Conservation (phyloP, 2,888 invertebrate species). For the Drosophila nr. fundita region DNA sequence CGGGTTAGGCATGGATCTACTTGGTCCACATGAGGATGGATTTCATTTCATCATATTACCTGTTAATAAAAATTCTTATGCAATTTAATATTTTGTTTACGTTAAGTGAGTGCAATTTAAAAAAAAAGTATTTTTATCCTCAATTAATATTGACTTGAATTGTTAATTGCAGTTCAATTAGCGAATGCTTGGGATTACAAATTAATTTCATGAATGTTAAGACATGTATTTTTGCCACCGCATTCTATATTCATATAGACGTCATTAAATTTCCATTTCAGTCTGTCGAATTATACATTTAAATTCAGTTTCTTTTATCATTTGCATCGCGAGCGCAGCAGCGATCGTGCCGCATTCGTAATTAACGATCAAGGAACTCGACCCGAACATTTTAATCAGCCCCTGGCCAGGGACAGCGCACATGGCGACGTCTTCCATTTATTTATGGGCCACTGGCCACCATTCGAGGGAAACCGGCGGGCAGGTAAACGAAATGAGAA, state of each 20-base stretch:
- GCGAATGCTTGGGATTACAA: slow-evolving; percentile 36
- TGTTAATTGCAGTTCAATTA: slow-evolving; percentile 55
- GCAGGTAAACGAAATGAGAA: slow-evolving; percentile 74
- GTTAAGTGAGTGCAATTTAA: background rate
- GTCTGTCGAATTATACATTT: slow-evolving; percentile 60
- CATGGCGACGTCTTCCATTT: slow-evolving; percentile 57
- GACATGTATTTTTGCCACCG: slow-evolving; percentile 20
- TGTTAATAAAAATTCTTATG: background rate
- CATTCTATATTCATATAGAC: slow-evolving; percentile 33
- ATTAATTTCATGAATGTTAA: slow-evolving; percentile 39
- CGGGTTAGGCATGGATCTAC: slow-evolving; percentile 27
- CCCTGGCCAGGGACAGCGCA: slow-evolving; percentile 26
- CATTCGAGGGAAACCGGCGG: slow-evolving; percentile 58
- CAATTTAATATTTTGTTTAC: slow-evolving; percentile 11
- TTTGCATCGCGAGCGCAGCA: slow-evolving; percentile 23
- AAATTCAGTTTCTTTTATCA: slow-evolving; percentile 54
- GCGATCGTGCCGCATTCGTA: slow-evolving; percentile 50
- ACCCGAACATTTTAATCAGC: slow-evolving; percentile 74
- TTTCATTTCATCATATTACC: background rate
- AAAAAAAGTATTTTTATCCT: background rate
- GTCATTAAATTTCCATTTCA: slow-evolving; percentile 67
- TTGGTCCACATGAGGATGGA: slow-evolving; percentile 20
- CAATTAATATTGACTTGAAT: slow-evolving; percentile 12
- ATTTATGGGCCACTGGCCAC: slow-evolving; percentile 57
- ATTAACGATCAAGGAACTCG: slow-evolving; percentile 70